Base-by-base conservation (phyloP, 2,113 vertebrate genomes). In the Pollachius pollachius region DNA sequence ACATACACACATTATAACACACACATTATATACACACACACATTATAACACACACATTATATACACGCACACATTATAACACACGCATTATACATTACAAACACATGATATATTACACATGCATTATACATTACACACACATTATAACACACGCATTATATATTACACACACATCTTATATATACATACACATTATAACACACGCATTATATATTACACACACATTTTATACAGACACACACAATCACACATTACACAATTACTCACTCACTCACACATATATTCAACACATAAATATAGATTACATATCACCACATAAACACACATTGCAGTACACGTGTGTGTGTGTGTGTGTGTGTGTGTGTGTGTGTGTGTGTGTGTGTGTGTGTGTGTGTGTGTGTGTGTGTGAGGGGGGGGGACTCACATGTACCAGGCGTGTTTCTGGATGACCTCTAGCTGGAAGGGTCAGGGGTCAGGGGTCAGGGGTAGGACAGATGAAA, bases 401-500 rank as follows among this genome's bases (percentile, higher is more conserved):
- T 68, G 63, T 62, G 72, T 75, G 37, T 34, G 16, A 59, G 73
- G 1, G 37, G 1, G 1, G 15, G 25, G 75, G 92, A 96, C 95
- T 96, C 88, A 97, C 95, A 92, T 91, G 88, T 96, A 97, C 95
- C 95, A 97, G 75, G 94, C 90, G 54, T 97, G 95, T 85, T 96
- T 97, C 92, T 96, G 94, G 82, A 96, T 96, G 83, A 93, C 93
- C 80, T 97, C 95, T 87, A 96, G 92, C 95, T 96, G 89, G 81
- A 85, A 19, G 58, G 58, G 58, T 57, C n/a, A 57, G 15, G 56
- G 56, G 58, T 57, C n/a, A 57, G 15, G 56, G 56, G 56, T 57
- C n/a, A 57, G 56, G 56, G 56, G 56, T 57, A 57, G 56, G 56
- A 17, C 15, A 57, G 56, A 18, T 57, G 12, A 18, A 57, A 18